Evolutionary conservation across 2,113 vertebrate species (phyloP).

Genomic region (Ursus arctos): DNA sequence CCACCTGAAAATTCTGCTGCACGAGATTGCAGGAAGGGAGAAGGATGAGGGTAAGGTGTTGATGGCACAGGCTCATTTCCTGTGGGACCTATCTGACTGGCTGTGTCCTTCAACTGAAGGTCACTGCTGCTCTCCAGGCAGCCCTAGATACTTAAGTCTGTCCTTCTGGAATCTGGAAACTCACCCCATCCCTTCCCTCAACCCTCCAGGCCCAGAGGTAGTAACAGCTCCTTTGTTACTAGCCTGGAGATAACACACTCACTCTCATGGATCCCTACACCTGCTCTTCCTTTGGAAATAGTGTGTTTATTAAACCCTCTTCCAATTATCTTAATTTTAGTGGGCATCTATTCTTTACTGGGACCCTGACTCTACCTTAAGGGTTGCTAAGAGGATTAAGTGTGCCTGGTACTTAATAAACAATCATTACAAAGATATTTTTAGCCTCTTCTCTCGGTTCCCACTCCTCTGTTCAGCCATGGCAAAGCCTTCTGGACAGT

Average conservation of each 20-base stretch:
- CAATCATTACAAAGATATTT: background rate
- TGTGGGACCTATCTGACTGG: background rate
- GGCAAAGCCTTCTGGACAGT: background rate
- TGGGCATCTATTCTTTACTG: background rate
- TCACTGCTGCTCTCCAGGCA: background rate
- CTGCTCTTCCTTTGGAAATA: background rate
- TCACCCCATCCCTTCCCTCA: background rate
- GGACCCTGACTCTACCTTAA: background rate
- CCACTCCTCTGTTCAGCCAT: background rate
- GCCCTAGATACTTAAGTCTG: background rate
- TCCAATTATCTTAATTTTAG: background rate
- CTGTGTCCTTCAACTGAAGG: background rate
- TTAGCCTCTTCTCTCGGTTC: background rate
- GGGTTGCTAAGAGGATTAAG: background rate
- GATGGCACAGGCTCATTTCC: background rate
- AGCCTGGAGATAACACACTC: fast-evolving
- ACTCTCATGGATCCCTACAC: no score
- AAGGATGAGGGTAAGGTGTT: background rate
- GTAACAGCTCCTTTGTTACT: background rate
- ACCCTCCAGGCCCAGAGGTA: background rate
- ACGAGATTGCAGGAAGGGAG: background rate
- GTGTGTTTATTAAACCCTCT: background rate
- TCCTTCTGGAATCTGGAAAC: background rate
- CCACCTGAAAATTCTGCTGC: background rate
- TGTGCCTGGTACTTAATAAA: background rate